These are phyloP conservation scores for Halcyon malimbica DNA, from an alignment of 2,113 vertebrate species.

Conservation along the genomic window DNA sequence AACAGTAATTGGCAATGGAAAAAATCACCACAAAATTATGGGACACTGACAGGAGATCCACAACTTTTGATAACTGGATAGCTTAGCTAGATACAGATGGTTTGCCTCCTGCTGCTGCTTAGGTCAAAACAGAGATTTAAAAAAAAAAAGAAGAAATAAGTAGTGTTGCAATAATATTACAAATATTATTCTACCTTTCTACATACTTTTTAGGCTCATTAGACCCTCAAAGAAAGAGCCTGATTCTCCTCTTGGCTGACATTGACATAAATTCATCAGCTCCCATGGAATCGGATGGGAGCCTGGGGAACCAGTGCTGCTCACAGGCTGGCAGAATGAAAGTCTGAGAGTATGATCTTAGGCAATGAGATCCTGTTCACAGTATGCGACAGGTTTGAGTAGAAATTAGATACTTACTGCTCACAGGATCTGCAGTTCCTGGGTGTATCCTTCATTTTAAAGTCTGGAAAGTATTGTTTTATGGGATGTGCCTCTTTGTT, in stretches of 20 bases:
- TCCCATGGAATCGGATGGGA: background rate
- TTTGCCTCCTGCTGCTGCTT: background rate
- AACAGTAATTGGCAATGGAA: background rate
- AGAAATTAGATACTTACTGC: background rate
- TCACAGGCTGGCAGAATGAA: rapidly evolving
- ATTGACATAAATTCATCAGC: background rate
- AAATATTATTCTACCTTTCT: background rate
- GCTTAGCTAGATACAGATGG: background rate
- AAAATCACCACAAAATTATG: background rate
- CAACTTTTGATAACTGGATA: background rate
- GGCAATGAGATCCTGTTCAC: background rate
- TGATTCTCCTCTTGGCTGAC: background rate
- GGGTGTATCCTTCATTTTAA: background rate
- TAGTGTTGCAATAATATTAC: background rate
- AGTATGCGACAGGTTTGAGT: background rate
- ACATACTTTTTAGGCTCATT: background rate
- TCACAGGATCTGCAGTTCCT: background rate
- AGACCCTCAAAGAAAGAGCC: background rate
- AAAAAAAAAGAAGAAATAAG: background rate
- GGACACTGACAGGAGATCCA: background rate
- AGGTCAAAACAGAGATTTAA: background rate
- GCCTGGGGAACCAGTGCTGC: background rate
- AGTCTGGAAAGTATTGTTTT: background rate
- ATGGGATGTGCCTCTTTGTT: background rate
- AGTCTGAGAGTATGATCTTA: background rate